Base-by-base conservation (phyloP, 2,888 invertebrate species). In the Agrotis segetum region DNA sequence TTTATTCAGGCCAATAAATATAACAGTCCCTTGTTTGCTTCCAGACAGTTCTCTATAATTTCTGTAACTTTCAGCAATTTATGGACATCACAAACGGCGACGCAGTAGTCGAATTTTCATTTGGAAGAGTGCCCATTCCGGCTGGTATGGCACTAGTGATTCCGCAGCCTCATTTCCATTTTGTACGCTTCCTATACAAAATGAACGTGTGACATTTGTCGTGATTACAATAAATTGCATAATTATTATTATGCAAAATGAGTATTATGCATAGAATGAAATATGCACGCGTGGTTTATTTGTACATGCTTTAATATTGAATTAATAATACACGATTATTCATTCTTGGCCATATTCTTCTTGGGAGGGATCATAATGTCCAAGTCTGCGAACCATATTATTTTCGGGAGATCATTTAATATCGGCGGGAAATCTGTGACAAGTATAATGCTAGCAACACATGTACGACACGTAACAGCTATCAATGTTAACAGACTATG, bases 41-140 rank as follows among this genome's bases (percentile, higher is more conserved):
- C 24, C 34, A 73, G 75, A 70, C 61, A 24, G 44, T 47, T 17
- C 21, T 47, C 21, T 40, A 44, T 55, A 60, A 34, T 70, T 77
- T 70, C 49, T 50, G 47, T 61, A 50, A 77, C 40, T 61, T 56
- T 50, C 46, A 56, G 24, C 44, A 70, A 77, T 61, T 74, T 74
- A 77, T 70, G 71, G 61, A 34, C 24, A 69, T 77, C 1, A 16
- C 21, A 34, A 46, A 49, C 21, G 29, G 56, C 49, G 67, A 53
- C 49, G 67, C 49, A 34, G 17, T 67, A 34, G 34, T 72, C 68
- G 19, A 14, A 19, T 58, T 73, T 56, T 75, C 50, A 75, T 73
- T 73, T 73, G 72, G 74, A 70, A n/a, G 47, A 70, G 77, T 77
- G 71, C 77, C 77, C 77, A 70, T 77, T 61, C 2, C 49, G n/a